These are phyloP conservation scores for Bombus cullumanus DNA, from an alignment of 1,140 invertebrate species.

Conservation along the genomic window DNA sequence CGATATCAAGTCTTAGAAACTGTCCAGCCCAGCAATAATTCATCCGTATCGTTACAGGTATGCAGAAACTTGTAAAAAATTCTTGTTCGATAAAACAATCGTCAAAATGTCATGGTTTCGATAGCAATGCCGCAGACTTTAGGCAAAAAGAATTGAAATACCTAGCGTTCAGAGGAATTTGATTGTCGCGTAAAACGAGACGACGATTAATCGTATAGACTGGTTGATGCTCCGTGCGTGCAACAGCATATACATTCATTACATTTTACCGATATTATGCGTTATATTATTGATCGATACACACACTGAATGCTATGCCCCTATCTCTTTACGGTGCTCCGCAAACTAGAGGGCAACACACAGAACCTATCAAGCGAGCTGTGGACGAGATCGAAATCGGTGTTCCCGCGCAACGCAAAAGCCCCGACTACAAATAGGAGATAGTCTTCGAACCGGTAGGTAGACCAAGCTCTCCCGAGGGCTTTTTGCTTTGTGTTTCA, in stretches of 20 bases:
- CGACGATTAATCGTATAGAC: neutral
- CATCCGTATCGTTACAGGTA: neutral
- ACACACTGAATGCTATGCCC: conserved; percentile 15
- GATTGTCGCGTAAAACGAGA: neutral
- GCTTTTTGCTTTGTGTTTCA: conserved; percentile 68
- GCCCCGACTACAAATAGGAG: conserved; percentile 60
- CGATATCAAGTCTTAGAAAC: conserved; percentile 4
- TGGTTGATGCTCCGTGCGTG: too few relatives aligned
- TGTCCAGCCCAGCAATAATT: neutral
- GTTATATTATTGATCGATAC: conserved; percentile 42
- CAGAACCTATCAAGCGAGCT: conserved; percentile 34
- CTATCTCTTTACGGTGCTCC: conserved; percentile 5
- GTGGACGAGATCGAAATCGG: conserved; percentile 33
- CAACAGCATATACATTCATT: neutral
- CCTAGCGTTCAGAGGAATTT: neutral
- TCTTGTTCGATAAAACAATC: neutral
- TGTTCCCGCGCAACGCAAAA: conserved; percentile 52
- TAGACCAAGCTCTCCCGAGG: conserved; percentile 57
- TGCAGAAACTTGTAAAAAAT: neutral
- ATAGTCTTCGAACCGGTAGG: conserved; percentile 58
- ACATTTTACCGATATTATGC: conserved; percentile 34
- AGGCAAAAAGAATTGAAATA: neutral
- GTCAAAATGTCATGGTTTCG: neutral
- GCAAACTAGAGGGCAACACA: conserved; percentile 28
- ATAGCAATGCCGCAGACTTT: neutral